Evolutionary conservation across 2,113 vertebrate genomes (phyloP).

Genomic region (Rafetus swinhoei): DNA sequence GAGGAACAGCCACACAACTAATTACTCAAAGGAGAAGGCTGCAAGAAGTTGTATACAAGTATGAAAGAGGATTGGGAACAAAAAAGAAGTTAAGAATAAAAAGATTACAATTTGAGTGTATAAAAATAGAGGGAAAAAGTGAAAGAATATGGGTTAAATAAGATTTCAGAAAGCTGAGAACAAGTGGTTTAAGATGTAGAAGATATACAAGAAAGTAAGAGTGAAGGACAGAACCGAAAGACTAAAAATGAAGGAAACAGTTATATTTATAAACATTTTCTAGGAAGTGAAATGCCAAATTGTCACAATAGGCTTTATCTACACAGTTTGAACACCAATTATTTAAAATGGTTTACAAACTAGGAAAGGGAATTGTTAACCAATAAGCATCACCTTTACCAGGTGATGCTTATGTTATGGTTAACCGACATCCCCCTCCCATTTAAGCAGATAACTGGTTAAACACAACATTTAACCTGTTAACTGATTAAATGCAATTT

Average conservation of each 20-base stretch:
- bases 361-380: too few species aligned
- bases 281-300: not conserved
- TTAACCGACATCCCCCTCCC: too few species aligned
- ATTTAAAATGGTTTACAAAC: not conserved
- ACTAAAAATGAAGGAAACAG: not conserved
- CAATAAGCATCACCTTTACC: too few species aligned
- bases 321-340: not conserved
- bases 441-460: too few species aligned
- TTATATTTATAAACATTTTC: not conserved
- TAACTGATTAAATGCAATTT: too few species aligned
- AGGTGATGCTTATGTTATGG: too few species aligned
- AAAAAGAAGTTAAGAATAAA: not conserved
- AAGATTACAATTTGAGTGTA: not conserved
- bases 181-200: not conserved
- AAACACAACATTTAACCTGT: too few species aligned
- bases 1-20: not conserved
- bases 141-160: not conserved
- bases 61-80: not conserved
- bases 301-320: not conserved
- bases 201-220: not conserved
- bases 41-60: not conserved
- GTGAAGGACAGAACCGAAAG: not conserved
- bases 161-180: not conserved
- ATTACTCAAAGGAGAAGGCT: not conserved
- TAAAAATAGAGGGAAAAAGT: not conserved